Conservation (phyloP, 1,140 invertebrate genomes). For the Pogonognathellus flavescens region DNA sequence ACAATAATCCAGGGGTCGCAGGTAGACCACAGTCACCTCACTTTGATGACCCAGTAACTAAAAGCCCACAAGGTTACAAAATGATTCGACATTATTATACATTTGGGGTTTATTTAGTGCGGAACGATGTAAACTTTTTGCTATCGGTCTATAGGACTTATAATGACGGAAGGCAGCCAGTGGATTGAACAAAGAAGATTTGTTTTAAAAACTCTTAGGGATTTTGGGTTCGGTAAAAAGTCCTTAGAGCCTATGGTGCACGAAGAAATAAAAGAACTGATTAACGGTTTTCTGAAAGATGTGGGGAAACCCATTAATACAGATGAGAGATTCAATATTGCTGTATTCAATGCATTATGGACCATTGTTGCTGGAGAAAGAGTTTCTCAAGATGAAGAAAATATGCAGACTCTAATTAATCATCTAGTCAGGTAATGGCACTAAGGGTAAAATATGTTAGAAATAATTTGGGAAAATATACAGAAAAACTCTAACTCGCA, state of each 20-base stretch:
- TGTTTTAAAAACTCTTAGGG: conserved; percentile 67
- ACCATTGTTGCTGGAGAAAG: conserved; percentile 48
- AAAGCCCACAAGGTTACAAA: not conserved
- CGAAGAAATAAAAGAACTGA: conserved; percentile 64
- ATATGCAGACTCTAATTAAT: not conserved
- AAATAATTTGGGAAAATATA: not conserved
- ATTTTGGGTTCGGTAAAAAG: conserved; percentile 69
- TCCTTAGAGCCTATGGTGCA: conserved; percentile 68
- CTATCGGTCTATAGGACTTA: not conserved
- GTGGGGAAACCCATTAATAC: conserved; percentile 11
- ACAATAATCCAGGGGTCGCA: not conserved
- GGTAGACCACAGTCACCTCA: not conserved
- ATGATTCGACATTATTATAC: not conserved
- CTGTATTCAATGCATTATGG: conserved; percentile 55
- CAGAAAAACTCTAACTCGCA: too few relatives aligned
- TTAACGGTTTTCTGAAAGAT: conserved; percentile 3
- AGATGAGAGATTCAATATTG: conserved; percentile 40
- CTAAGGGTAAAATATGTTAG: not conserved
- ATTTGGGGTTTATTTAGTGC: not conserved
- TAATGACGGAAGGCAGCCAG: not conserved
- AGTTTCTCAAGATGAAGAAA: conserved; percentile 21
- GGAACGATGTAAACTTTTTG: not conserved
- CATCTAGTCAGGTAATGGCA: not conserved
- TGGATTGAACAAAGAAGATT: conserved; percentile 68
- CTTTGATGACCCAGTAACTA: not conserved